These are phyloP conservation scores for Thamnophis sirtalis DNA, from an alignment of 2,113 vertebrate species.

Conservation along the genomic window DNA sequence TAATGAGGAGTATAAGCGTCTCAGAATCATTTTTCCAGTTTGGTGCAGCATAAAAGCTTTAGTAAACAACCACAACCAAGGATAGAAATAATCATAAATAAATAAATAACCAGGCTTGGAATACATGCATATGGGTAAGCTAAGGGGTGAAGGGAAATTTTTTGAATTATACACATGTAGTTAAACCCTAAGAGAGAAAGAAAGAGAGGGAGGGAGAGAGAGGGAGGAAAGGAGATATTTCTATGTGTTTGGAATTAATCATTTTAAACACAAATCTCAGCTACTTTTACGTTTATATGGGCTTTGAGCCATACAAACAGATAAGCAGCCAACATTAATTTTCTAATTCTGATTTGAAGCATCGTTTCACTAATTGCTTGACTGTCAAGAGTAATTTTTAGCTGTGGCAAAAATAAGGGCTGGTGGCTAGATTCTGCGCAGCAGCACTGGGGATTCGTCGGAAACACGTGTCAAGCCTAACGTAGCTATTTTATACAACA, in stretches of 20 bases:
- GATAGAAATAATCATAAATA: neutral
- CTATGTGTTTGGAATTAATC: neutral
- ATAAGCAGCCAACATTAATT: neutral
- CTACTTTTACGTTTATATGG: neutral
- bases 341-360: neutral
- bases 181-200: neutral
- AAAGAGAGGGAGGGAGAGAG: neutral
- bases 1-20: neutral
- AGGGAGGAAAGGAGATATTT: neutral
- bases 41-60: neutral
- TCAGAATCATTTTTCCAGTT: neutral
- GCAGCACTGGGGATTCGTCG: too few species aligned
- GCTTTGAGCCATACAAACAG: neutral
- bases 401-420: neutral
- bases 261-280: neutral
- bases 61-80: neutral
- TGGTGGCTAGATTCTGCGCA: neutral
- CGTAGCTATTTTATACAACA: too few species aligned
- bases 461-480: too few species aligned
- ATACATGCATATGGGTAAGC: neutral
- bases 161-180: neutral
- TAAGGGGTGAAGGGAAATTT: neutral
- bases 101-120: neutral
- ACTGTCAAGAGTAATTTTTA: neutral
- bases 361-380: neutral